Conservation (phyloP, 2,888 invertebrate genomes). For the Caenorhabditis sulstoni region DNA sequence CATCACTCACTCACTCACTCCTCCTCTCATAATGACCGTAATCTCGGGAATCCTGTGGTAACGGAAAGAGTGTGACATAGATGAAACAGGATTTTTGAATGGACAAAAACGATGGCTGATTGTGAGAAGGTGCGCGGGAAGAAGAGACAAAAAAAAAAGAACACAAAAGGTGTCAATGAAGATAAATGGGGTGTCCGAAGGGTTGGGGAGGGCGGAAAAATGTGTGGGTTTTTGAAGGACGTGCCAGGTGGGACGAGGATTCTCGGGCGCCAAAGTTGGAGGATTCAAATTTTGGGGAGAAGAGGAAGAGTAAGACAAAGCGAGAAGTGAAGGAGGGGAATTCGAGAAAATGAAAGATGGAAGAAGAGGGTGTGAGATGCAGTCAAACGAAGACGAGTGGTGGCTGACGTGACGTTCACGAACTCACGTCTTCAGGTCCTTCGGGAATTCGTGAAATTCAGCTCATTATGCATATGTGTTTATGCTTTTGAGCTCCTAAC, state of each 20-base stretch:
- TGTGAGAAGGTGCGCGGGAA: neutral
- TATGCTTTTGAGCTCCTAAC: no score
- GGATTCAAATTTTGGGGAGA: constrained; percentile 12
- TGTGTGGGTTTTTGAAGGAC: constrained; percentile 53
- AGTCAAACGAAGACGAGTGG: constrained; percentile 12
- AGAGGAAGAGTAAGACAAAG: neutral
- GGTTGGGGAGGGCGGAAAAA: no score
- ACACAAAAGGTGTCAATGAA: constrained; percentile 55
- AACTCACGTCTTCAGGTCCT: constrained; percentile 5
- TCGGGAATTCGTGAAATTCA: constrained; percentile 28
- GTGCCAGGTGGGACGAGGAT: constrained; percentile 9
- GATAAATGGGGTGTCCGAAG: constrained; percentile 58
- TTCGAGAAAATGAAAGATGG: constrained; percentile 2
- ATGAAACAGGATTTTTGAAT: constrained; percentile 12
- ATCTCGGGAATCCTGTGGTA: constrained; percentile 18
- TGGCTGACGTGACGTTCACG: constrained; percentile 13
- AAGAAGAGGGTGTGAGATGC: no score
- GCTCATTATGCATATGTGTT: constrained; percentile 27
- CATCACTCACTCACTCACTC: no score
- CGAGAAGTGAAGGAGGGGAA: neutral
- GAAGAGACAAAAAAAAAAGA: constrained; percentile 11
- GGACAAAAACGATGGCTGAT: neutral
- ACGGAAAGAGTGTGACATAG: constrained; percentile 11
- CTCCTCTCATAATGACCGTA: constrained; percentile 38
- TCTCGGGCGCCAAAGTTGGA: constrained; percentile 40